Percentiles rank a stretch among this genome's conserved stretches.
Conservation (phyloP, 23 tunicate genomes). For the Trididemnum nubilum region DNA sequence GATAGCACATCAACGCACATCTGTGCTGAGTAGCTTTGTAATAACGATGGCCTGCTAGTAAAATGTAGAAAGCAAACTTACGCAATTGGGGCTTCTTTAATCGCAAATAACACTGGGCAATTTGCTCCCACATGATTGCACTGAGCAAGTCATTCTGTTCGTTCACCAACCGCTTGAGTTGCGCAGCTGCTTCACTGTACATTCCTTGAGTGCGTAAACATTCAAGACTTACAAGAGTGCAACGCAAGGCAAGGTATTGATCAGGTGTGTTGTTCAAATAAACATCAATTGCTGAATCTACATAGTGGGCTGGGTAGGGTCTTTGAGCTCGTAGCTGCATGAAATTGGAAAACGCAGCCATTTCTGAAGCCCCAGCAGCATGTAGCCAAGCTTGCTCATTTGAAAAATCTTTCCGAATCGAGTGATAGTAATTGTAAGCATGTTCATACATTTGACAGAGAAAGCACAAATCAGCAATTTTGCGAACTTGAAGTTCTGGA, state of each 20-base stretch:
- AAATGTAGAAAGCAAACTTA: slow-evolving; percentile 76
- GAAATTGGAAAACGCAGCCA: slow-evolving; percentile 89
- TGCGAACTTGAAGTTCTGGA: slow-evolving; percentile 69
- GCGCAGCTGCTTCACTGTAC: slow-evolving; percentile 71
- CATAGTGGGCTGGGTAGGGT: slow-evolving; percentile 77
- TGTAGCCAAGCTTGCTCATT: slow-evolving; percentile 93
- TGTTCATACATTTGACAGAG: slow-evolving; percentile 88
- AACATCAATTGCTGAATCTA: slow-evolving; percentile 78
- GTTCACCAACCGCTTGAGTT: slow-evolving; percentile 46
- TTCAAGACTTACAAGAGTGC: slow-evolving; percentile 74
- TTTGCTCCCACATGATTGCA: slow-evolving; percentile 85
- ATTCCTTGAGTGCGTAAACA: slow-evolving; percentile 65
- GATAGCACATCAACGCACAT: slow-evolving; percentile 71
- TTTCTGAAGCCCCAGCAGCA: slow-evolving; percentile 95
- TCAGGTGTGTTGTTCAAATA: slow-evolving; percentile 50
- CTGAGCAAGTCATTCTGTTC: slow-evolving; percentile 73
- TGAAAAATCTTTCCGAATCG: slow-evolving; percentile 74
- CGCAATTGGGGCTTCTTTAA: slow-evolving; percentile 57
- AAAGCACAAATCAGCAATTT: slow-evolving; percentile 83
- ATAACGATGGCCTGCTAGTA: slow-evolving; percentile 92
- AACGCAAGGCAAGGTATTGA: slow-evolving; percentile 62
- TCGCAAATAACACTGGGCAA: slow-evolving; percentile 73
- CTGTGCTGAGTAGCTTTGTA: slow-evolving; percentile 48
- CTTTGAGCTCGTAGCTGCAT: slow-evolving; percentile 74
- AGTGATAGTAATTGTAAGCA: slow-evolving; percentile 78